Percentiles rank a stretch among this genome's conserved stretches.
Conservation (phyloP, 2,888 invertebrate genomes). For the Mesoligia furuncula region DNA sequence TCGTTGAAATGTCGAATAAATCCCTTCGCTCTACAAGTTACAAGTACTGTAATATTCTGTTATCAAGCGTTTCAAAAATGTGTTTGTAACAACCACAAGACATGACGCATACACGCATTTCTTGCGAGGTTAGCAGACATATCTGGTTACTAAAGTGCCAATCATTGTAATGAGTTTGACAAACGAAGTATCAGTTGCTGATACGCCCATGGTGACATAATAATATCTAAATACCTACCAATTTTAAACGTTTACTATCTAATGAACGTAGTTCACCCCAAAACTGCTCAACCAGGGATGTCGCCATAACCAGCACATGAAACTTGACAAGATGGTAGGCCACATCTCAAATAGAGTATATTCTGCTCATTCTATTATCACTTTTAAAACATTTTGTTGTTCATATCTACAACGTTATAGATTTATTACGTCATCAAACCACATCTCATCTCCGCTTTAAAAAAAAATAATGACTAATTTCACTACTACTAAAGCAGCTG, state of each 20-base stretch:
- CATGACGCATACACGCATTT: slow-evolving; percentile 36
- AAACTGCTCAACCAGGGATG: background rate
- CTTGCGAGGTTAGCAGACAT: slow-evolving; percentile 31
- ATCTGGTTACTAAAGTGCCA: slow-evolving; percentile 52
- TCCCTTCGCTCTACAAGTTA: background rate
- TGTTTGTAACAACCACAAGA: slow-evolving; percentile 1
- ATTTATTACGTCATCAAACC: slow-evolving; percentile 22
- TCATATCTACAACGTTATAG: background rate
- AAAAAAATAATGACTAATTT: slow-evolving; percentile 36
- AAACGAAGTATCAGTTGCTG: slow-evolving; percentile 27
- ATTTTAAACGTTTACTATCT: no score
- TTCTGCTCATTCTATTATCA: background rate
- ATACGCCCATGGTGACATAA: slow-evolving; percentile 45
- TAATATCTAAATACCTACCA: background rate
- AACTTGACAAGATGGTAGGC: background rate
- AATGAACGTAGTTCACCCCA: background rate
- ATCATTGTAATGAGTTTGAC: slow-evolving; percentile 53
- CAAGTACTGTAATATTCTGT: slow-evolving; percentile 4
- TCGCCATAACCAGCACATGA: background rate
- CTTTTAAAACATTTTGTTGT: background rate
- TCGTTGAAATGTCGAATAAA: background rate
- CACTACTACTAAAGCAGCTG: slow-evolving; percentile 15
- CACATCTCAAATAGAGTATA: background rate
- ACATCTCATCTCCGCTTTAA: slow-evolving; percentile 2
- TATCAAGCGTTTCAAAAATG: background rate